A percentile compares a stretch with the other conserved stretches of the same genome.
Conservation (phyloP, 2,888 invertebrate genomes). For the Epinotia nisella region DNA sequence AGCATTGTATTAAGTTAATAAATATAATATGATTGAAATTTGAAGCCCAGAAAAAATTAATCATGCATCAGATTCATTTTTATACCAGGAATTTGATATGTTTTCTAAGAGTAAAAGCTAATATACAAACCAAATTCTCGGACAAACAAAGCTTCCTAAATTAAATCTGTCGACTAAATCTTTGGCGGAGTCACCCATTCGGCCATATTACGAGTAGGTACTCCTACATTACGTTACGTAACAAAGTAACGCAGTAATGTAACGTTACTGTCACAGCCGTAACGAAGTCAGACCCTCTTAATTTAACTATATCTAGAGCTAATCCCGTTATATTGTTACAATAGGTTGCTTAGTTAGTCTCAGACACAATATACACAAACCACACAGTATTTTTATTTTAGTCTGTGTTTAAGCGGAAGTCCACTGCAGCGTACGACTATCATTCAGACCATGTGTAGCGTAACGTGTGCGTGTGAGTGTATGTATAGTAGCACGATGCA, state of each 20-base stretch:
- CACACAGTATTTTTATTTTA: neutral
- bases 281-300: constrained; percentile 43
- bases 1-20: neutral
- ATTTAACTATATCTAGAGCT: constrained; percentile 44
- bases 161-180: constrained; percentile 35
- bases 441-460: too few relatives aligned
- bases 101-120: neutral
- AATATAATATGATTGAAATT: neutral
- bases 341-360: constrained; percentile 45
- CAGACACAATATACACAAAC: constrained; percentile 1
- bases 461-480: too few relatives aligned
- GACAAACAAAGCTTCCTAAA: constrained; percentile 16
- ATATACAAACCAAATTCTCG: constrained; percentile 10
- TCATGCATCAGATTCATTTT: neutral
- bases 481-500: too few relatives aligned
- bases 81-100: neutral
- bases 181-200: constrained; percentile 27
- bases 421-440: neutral
- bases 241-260: constrained; percentile 44
- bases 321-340: constrained; percentile 45
- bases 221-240: constrained; percentile 34
- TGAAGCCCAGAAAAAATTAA: neutral
- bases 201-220: constrained; percentile 31
- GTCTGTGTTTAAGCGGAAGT: neutral
- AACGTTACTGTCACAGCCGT: constrained; percentile 38